Evolutionary conservation across 2,888 invertebrate genomes (phyloP), one percentile per base, ranked within the genome.

Genomic region (Tipula helvola): DNA sequence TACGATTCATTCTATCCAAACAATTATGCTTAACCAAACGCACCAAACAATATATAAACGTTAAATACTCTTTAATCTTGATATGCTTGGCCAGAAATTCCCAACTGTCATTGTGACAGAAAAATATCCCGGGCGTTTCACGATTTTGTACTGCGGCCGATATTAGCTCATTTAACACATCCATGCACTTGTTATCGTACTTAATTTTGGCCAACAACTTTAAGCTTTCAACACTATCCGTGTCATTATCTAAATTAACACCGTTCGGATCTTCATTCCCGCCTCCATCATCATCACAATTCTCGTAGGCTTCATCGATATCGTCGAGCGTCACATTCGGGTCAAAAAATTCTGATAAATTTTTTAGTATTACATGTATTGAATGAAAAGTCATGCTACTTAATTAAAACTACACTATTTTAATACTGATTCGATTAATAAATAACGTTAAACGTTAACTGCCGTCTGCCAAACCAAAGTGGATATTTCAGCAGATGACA

Each of bases 61-160:
- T 3, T 39, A 84, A n/a, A 84, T 84, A 84, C 5, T 84, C 84
- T 39, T 84, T 36, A 84, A 84, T 84, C 39, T 36, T 39, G 41
- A 84, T 84, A 16, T 84, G 39, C 10, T 84, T 84, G 41, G 84
- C 36, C 8, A 84, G 41, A n/a, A 84, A 84, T 39, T 84, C 84
- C 84, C 84, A 84, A 41, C 84, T 84, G 16, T 84, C 84, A 18
- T 84, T 84, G n/a, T 39, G n/a, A 84, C 84, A 84, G n/a, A 84
- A 84, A n/a, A 84, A 84, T 39, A 84, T 84, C 3, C 84, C 84
- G 16, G 84, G 84, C 7, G 84, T 39, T 41, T 84, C 84, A 16
- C 84, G 84, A 84, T 84, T 84, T 84, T 84, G 84, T 2, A 84
- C 84, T 10, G 84, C 84, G 36, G 84, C 84, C 8, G 84, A 84